A percentile compares a stretch with the other conserved stretches of the same genome.
phyloP scores from a whole-genome alignment of 2,113 vertebrate species.

The Heterotilapia buettikoferi region DNA sequence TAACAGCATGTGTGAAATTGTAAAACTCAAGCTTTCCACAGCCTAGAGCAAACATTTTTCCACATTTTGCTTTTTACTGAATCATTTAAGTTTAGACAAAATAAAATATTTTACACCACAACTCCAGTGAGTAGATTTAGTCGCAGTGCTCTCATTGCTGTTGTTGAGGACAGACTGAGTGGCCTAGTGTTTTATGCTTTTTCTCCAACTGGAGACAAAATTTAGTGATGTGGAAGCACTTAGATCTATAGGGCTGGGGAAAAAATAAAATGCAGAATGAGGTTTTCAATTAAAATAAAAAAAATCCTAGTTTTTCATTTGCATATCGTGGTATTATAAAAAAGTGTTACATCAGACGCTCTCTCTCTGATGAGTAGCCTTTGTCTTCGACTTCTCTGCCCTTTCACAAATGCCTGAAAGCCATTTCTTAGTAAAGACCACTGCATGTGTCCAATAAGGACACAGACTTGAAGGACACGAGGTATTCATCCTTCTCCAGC shows the following conservation, averaged over 20 bases:
- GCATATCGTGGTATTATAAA: constrained; percentile 33
- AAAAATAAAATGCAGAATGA: neutral
- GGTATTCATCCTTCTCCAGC: neutral
- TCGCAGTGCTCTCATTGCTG: neutral
- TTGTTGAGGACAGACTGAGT: neutral
- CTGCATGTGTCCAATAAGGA: neutral
- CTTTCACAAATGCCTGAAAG: constrained; percentile 24
- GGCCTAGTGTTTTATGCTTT: neutral
- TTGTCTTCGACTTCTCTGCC: neutral
- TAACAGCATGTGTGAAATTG: neutral
- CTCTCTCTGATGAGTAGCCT: neutral
- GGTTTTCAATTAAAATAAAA: neutral
- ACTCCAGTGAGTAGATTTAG: neutral
- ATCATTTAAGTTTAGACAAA: neutral
- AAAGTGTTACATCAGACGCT: neutral
- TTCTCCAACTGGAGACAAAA: neutral
- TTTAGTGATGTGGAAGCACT: neutral
- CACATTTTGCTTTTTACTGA: neutral
- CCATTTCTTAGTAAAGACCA: neutral
- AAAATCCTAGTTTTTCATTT: neutral
- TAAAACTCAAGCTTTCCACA: neutral
- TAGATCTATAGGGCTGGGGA: neutral
- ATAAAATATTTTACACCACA: neutral
- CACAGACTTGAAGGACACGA: neutral
- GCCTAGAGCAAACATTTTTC: neutral